phyloP scores from a whole-genome alignment of 1,140 invertebrate species.

The Cyclargus thomasi region DNA sequence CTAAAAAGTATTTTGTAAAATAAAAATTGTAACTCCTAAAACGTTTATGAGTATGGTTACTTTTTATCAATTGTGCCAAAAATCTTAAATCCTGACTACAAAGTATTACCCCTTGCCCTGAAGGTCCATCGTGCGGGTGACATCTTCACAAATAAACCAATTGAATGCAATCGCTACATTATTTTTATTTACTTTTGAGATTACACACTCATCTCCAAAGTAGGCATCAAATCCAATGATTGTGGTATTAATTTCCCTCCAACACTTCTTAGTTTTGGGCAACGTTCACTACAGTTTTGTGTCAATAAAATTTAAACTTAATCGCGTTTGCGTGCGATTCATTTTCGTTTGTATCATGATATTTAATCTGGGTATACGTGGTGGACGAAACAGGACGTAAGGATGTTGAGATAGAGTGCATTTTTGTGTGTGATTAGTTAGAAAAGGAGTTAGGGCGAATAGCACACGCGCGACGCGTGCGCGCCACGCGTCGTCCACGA shows the following conservation, averaged over 20 bases:
- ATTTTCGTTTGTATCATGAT: constrained; percentile 30
- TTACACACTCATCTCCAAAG: constrained; percentile 60
- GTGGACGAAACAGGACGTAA: constrained; percentile 30
- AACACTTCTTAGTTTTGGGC: constrained; percentile 65
- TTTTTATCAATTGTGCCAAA: no score
- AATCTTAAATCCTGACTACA: not conserved
- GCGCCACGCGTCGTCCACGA: constrained; percentile 54
- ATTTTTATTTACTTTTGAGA: constrained; percentile 59
- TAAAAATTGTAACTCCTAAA: no score
- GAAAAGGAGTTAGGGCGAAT: constrained; percentile 41
- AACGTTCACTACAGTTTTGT: constrained; percentile 31
- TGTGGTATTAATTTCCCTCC: constrained; percentile 73
- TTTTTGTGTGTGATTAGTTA: constrained; percentile 27
- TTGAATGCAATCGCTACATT: constrained; percentile 45
- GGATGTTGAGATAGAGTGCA: constrained; percentile 18
- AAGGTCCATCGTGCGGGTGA: constrained; percentile 41
- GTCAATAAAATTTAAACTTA: constrained; percentile 30
- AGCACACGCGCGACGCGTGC: constrained; percentile 56
- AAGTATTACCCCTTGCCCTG: constrained; percentile 17
- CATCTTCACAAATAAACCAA: constrained; percentile 44
- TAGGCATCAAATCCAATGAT: constrained; percentile 71
- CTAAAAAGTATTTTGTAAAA: no score
- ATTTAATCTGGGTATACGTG: constrained; percentile 11
- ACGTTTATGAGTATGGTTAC: no score
- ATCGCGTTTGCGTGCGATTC: not conserved